Conservation (phyloP, 2,113 vertebrate genomes). For the Labeo rohita region DNA sequence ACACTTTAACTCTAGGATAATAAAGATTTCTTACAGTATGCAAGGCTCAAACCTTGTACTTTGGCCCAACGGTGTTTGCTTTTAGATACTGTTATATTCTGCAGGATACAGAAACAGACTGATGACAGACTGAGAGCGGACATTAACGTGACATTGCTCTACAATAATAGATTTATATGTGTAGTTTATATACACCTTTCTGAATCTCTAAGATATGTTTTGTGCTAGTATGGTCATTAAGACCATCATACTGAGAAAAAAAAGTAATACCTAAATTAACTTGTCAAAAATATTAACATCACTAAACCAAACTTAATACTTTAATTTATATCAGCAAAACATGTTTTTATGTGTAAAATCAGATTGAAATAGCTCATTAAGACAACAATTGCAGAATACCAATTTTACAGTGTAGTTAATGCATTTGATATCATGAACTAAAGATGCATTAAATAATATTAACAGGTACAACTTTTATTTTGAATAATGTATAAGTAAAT, state of each 20-base stretch:
- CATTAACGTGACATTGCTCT: not conserved
- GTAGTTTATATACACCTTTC: not conserved
- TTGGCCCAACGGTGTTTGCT: conserved; percentile 1
- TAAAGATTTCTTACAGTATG: not conserved
- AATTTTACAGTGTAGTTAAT: not conserved
- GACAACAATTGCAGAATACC: no score
- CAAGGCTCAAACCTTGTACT: not conserved
- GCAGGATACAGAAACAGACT: not conserved
- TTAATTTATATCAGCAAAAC: not conserved
- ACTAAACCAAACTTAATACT: not conserved
- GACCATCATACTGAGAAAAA: not conserved
- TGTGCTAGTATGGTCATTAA: not conserved
- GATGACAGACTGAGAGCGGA: not conserved
- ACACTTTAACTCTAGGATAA: not conserved
- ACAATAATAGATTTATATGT: not conserved
- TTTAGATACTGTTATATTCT: not conserved
- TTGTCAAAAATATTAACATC: not conserved
- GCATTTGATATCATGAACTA: not conserved
- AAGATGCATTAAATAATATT: not conserved
- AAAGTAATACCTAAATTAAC: not conserved
- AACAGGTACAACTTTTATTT: not conserved
- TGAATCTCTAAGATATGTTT: not conserved
- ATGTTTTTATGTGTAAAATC: no score
- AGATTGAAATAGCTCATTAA: no score
- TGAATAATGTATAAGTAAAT: not conserved